phyloP scores from a whole-genome alignment of 2,797 vertebrate genomes.

The Babyrousa celebensis region DNA sequence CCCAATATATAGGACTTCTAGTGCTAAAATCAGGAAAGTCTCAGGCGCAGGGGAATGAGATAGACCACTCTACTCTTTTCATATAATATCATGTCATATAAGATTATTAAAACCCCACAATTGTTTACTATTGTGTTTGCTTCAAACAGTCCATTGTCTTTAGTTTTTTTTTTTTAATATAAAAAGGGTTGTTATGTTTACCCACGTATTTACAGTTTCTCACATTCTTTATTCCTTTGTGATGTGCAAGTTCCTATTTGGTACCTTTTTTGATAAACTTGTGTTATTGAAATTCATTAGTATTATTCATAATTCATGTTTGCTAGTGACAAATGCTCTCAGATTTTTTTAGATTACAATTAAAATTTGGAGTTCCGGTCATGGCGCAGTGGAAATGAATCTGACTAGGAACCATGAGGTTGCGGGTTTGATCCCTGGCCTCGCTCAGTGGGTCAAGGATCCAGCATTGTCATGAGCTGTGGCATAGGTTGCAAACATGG shows the following conservation, averaged over 20 bases:
- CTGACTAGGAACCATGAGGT: too few species aligned
- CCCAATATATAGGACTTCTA: background rate
- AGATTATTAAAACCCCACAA: background rate
- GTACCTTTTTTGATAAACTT: background rate
- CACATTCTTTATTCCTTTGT: background rate
- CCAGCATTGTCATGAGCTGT: too few species aligned
- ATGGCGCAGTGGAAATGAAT: too few species aligned
- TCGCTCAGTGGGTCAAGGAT: too few species aligned
- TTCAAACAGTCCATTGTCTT: background rate
- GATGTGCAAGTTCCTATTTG: background rate
- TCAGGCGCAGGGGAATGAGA: background rate
- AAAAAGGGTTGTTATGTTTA: background rate
- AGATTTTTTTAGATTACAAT: background rate
- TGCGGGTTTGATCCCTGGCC: too few species aligned
- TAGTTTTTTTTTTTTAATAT: slow-evolving; percentile 13
- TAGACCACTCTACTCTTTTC: background rate
- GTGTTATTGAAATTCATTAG: background rate
- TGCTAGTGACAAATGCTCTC: background rate
- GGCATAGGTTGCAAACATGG: too few species aligned
- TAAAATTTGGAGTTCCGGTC: background rate
- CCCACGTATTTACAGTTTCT: background rate
- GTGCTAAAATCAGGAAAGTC: background rate
- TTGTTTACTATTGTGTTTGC: background rate
- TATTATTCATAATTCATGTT: background rate
- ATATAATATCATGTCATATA: background rate